A percentile compares a stretch with the other conserved stretches of the same genome.
Evolutionary conservation across 2,888 invertebrate genomes (phyloP).

Genomic region (Tinea semifulvella): DNA sequence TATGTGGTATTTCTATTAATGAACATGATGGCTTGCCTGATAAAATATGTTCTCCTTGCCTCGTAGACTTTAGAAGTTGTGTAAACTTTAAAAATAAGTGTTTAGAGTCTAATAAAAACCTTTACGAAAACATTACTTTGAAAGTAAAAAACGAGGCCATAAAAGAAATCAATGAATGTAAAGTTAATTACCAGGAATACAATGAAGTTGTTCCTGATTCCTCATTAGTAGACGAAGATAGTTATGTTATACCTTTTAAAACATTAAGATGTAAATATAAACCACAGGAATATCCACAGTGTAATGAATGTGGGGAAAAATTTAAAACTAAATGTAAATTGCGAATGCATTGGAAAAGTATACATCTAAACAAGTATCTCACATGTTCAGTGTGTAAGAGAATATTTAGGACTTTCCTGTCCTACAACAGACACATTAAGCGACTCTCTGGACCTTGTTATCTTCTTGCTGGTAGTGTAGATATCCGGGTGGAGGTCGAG

Average conservation of each 20-base stretch:
- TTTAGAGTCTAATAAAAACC: constrained; percentile 20
- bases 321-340: constrained; percentile 13
- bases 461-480: neutral
- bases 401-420: constrained; percentile 5
- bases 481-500: constrained; percentile 12
- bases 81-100: constrained; percentile 43
- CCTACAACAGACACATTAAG: constrained; percentile 5
- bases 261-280: neutral
- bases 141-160: neutral
- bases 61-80: constrained; percentile 37
- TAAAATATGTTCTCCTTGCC: constrained; percentile 41
- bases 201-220: neutral
- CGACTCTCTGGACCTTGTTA: neutral
- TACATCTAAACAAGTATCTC: neutral
- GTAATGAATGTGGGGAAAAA: constrained; percentile 8
- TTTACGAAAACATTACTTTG: neutral
- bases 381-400: constrained; percentile 4
- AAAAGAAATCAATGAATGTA: constrained; percentile 22
- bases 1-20: constrained; percentile 38
- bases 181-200: constrained; percentile 14
- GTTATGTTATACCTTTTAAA: neutral
- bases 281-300: neutral
- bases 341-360: constrained; percentile 9
- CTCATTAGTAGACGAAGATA: neutral
- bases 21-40: constrained; percentile 39